Evolutionary conservation across 2,113 vertebrate genomes (phyloP), one percentile per base, ranked within the genome.

Genomic region (Ovis canadensis): DNA sequence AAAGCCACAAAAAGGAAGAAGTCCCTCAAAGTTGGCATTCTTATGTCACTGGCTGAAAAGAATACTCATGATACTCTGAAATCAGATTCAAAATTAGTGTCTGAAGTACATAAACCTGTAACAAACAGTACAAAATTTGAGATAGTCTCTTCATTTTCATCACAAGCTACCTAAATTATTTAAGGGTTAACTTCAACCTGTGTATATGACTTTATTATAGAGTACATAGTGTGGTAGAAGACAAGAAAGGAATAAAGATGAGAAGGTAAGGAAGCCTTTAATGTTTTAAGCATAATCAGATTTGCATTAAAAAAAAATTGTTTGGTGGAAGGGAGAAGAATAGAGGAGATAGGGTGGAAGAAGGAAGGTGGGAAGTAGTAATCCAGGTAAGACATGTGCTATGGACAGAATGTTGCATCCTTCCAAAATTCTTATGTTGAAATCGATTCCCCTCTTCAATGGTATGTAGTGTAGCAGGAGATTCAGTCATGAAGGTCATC

Each of bases 1-100:
- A 97, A 97, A 96, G 21, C 86, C 78, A 97, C 82, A 96, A 17
- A 97, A 92, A 59, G 9, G 86, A 62, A 96, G 55, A 94, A 31
- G 57, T 67, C 50, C 74, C 80, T 94, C 55, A 59, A 94, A 88
- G 12, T 15, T 95, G 43, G 27, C 62, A 91, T 78, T 52, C 19
- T 17, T 27, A 81, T 40, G 89, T 45, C 78, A 94, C 4, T 33
- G 31, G 43, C 27, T 81, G 36, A 43, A 95, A 90, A 77, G 36
- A 17, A 52, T 64, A 60, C 4, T 64, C 19, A 55, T 29, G 25
- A 77, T 25, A 91, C 23, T 83, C n/a, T 64, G 67, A 91, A 94
- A 82, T 77, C 64, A 88, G 52, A 77, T 67, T 92, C 29, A 88
- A 89, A 96, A 85, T 90, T 45, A 85, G 45, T 43, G 2, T 60